Evolutionary conservation across 1,140 invertebrate species (phyloP).

Genomic region (Microplitis mediator): DNA sequence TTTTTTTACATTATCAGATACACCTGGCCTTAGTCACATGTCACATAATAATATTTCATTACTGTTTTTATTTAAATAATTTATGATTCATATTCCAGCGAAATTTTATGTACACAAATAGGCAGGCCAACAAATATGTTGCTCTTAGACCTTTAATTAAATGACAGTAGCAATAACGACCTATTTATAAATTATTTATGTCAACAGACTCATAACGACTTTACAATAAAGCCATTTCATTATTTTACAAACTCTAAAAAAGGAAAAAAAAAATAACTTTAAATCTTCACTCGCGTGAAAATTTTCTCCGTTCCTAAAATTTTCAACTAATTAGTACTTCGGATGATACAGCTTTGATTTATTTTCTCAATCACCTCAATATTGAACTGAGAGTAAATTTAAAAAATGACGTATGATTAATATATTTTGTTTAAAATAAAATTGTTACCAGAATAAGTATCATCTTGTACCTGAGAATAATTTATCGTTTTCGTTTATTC

Average conservation of each 20-base stretch:
- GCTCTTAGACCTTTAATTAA: background rate
- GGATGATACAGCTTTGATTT: background rate
- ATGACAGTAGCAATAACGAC: background rate
- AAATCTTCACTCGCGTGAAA: background rate
- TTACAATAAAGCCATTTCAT: background rate
- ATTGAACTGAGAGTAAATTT: background rate
- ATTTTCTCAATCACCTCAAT: background rate
- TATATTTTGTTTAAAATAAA: background rate
- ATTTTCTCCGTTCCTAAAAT: background rate
- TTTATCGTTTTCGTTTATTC: background rate
- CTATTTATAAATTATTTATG: conserved; percentile 2
- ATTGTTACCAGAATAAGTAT: background rate
- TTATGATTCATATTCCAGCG: too few relatives aligned
- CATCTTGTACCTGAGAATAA: background rate
- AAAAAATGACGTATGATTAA: background rate
- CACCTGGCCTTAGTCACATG: background rate
- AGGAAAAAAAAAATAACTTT: background rate
- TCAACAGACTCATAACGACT: background rate
- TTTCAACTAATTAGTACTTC: background rate
- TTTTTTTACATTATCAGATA: too few relatives aligned
- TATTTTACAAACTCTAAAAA: background rate
- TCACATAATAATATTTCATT: background rate
- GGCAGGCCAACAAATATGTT: background rate
- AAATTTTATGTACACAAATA: conserved; percentile 1
- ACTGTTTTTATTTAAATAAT: background rate